Percentiles rank a stretch among this genome's conserved stretches.
phyloP scores from a whole-genome alignment of 2,797 vertebrate species.

The Bufotes viridis region DNA sequence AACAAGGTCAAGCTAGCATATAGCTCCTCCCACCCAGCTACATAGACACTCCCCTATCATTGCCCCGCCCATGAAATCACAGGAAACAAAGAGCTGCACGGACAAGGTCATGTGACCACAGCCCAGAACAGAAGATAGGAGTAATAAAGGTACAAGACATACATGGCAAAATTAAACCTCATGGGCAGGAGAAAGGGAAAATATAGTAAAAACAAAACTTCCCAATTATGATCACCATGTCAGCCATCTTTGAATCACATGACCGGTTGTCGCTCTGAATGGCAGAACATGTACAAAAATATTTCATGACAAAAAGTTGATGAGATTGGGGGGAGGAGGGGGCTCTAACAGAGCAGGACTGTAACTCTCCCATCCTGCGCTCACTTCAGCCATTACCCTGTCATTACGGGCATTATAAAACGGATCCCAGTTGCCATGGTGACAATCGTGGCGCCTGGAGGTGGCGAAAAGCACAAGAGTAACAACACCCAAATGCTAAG shows the following conservation, averaged over 20 bases:
- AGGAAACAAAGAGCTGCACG: too few species aligned
- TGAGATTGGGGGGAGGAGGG: neutral
- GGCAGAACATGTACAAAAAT: neutral
- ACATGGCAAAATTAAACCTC: too few species aligned
- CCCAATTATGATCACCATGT: too few species aligned
- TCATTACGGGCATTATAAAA: constrained; percentile 2
- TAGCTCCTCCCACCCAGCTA: too few species aligned
- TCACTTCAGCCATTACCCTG: neutral
- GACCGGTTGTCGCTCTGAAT: neutral
- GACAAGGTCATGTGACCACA: too few species aligned
- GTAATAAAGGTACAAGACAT: too few species aligned
- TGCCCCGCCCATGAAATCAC: too few species aligned
- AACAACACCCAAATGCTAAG: neutral
- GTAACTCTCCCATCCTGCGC: neutral
- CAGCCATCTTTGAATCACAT: neutral
- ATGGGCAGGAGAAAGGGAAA: too few species aligned
- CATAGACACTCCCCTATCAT: too few species aligned
- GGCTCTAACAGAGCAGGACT: neutral
- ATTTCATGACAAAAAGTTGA: neutral
- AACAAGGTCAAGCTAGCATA: too few species aligned
- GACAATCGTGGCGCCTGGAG: neutral
- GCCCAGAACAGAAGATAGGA: too few species aligned
- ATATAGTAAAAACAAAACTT: neutral
- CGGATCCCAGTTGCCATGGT: constrained; percentile 2
- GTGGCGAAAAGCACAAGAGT: neutral